Evolutionary conservation across 2,888 invertebrate genomes (phyloP).

Genomic region (Tenthredo distinguenda): DNA sequence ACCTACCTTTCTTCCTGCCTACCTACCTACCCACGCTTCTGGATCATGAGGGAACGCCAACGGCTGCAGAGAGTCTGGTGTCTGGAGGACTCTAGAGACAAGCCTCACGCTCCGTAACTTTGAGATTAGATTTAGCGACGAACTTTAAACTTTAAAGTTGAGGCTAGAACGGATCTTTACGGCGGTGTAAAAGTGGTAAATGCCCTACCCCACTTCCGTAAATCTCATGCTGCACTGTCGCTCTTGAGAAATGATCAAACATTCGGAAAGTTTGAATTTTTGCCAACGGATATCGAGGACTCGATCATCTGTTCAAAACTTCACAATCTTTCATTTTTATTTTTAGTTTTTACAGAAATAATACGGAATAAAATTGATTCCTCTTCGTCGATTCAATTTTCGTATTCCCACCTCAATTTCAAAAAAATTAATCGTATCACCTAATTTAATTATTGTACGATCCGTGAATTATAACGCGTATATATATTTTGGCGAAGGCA

Average conservation of each 20-base stretch:
- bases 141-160: constrained; percentile 47
- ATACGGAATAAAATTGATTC: too few species aligned
- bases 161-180: constrained; percentile 46
- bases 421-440: too few species aligned
- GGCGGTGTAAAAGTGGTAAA: constrained; percentile 48
- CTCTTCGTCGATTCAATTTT: too few species aligned
- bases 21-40: not conserved
- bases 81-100: constrained; percentile 37
- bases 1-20: not conserved
- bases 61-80: constrained; percentile 29
- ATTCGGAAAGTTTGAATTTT: not conserved
- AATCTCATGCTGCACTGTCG: not conserved
- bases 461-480: not conserved
- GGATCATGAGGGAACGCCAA: constrained; percentile 8
- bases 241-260: constrained; percentile 23
- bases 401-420: too few species aligned
- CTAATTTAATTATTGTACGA: not conserved
- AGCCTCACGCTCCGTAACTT: constrained; percentile 43
- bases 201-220: constrained; percentile 24
- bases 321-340: not conserved
- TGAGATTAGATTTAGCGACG: constrained; percentile 49
- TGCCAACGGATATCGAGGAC: not conserved
- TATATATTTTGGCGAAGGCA: not conserved
- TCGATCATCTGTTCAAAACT: not conserved
- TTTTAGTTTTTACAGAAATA: not conserved